Conservation (phyloP, 2,113 vertebrate species). For the Odontophorus gujanensis region DNA sequence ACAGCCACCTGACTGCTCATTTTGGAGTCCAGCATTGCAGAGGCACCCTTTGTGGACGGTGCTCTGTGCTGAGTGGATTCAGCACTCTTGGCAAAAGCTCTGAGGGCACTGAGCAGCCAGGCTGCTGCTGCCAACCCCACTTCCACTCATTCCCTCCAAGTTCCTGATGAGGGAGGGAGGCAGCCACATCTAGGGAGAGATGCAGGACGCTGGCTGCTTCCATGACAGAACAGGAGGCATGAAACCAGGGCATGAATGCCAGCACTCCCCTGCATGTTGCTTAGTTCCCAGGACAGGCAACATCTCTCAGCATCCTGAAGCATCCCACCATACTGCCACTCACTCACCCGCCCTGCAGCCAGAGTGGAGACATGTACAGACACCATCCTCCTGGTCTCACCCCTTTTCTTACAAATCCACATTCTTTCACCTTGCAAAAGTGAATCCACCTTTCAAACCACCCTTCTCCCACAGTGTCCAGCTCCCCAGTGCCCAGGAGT, state of each 20-base stretch:
- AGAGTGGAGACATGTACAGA: not conserved
- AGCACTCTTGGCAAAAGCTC: not conserved
- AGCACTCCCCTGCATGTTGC: not conserved
- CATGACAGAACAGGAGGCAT: not conserved
- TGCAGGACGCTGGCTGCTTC: not conserved
- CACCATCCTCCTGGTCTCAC: not conserved
- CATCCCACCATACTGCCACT: rapidly evolving
- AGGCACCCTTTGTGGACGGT: not conserved
- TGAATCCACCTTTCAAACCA: not conserved
- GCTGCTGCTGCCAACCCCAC: rapidly evolving
- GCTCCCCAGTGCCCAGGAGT: not conserved
- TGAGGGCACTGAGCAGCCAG: not conserved
- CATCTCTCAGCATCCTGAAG: not conserved
- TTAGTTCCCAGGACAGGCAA: not conserved
- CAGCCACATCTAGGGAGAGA: not conserved
- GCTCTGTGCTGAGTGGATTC: not conserved
- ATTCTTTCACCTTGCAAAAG: not conserved
- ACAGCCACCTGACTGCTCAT: not conserved
- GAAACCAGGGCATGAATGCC: not conserved
- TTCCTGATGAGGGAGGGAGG: not conserved
- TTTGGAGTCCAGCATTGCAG: not conserved
- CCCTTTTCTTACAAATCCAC: not conserved
- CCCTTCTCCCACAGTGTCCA: not conserved
- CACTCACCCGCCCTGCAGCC: rapidly evolving
- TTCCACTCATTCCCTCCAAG: not conserved